A percentile compares a stretch with the other conserved stretches of the same genome.
phyloP scores from a whole-genome alignment of 2,113 vertebrate species.

The Ploceus nigricollis region DNA sequence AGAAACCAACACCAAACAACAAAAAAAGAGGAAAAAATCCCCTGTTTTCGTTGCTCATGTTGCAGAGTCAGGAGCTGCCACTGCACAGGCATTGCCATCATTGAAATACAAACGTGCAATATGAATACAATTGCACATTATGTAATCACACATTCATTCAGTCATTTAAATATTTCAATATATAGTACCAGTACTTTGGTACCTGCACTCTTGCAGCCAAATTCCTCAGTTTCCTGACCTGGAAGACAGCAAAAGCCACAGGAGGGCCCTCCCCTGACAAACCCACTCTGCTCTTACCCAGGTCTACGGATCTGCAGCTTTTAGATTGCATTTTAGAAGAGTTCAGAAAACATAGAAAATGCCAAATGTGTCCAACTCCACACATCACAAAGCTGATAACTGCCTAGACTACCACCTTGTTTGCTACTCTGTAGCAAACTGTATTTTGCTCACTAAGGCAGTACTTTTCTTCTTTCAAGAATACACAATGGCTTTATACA shows the following conservation, averaged over 20 bases:
- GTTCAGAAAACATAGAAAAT: neutral
- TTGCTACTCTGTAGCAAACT: neutral
- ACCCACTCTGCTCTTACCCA: neutral
- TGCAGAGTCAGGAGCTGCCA: accelerated
- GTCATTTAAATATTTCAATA: neutral
- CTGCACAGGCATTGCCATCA: accelerated
- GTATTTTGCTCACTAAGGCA: neutral
- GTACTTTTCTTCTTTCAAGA: neutral
- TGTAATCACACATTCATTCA: accelerated
- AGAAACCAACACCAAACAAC: neutral
- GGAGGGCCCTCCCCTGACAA: neutral
- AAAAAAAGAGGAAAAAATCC: neutral
- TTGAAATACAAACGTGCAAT: accelerated
- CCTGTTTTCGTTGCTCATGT: neutral
- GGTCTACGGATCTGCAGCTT: neutral
- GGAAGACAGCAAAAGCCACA: neutral
- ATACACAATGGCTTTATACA: neutral
- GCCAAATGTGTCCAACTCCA: neutral
- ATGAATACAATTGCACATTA: neutral
- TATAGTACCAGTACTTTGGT: accelerated
- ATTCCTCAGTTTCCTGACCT: neutral
- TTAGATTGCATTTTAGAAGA: accelerated
- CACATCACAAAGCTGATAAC: accelerated
- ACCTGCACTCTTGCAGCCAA: neutral
- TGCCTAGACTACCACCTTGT: too few species aligned